phyloP scores from a whole-genome alignment of 2,113 vertebrate species.

The Chloroceryle aenea region DNA sequence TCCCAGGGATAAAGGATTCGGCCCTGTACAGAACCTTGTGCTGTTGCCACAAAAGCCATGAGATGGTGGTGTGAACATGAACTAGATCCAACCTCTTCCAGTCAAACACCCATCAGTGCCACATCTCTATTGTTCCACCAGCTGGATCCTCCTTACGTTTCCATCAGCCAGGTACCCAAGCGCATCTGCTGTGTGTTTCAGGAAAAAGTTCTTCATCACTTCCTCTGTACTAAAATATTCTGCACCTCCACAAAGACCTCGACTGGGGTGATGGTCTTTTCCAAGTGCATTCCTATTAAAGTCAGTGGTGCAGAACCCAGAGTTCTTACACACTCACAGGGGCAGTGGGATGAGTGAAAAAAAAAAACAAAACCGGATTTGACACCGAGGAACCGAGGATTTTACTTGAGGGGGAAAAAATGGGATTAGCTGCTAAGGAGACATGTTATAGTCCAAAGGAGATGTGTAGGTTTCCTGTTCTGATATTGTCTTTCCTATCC shows the following conservation, averaged over 20 bases:
- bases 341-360: not conserved
- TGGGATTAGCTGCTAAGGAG: not conserved
- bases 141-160: not conserved
- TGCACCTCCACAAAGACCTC: not conserved
- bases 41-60: not conserved
- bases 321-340: not conserved
- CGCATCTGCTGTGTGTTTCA: not conserved
- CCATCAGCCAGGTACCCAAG: not conserved
- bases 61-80: not conserved
- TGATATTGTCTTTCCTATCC: not conserved
- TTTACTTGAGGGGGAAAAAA: not conserved
- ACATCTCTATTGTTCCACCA: not conserved
- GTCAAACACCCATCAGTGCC: not conserved
- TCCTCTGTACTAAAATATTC: not conserved
- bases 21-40: not conserved
- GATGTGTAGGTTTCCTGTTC: not conserved
- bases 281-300: not conserved
- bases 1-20: not conserved
- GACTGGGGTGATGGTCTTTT: not conserved
- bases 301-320: accelerated
- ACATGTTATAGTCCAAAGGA: not conserved
- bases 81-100: too few species aligned
- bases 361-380: not conserved
- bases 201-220: not conserved
- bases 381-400: not conserved